Evolutionary conservation across 2,797 vertebrate genomes (phyloP), one percentile per base, ranked within the genome.

Genomic region (Knipowitschia caucasica): DNA sequence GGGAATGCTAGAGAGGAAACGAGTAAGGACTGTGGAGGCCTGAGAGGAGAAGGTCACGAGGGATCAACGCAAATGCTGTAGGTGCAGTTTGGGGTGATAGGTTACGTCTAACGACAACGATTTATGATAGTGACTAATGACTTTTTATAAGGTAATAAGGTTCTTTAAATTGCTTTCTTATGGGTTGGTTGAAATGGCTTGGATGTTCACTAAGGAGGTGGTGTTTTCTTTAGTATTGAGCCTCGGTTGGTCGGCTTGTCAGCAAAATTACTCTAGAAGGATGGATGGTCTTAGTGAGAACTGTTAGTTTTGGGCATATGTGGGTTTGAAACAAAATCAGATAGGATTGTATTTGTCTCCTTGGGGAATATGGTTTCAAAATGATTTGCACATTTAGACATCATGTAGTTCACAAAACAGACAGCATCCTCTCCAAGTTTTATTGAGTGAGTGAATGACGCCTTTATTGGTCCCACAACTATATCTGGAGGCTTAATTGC

Each of bases 1-100:
- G 6, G 72, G 68, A 70, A 76, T 75, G 59, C 56, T 38, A 58
- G 61, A 53, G 30, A 35, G 53, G n/a, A 34, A 34, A 14, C 26
- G 24, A 21, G 31, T 8, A 10, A 27, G 23, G 33, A 30, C 26
- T n/a, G 21, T 27, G 30, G 33, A 26, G 38, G 14, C 44, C 18
- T 10, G 1, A 3, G 45, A 11, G 7, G 15, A 47, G 49, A 26
- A 40, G 43, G 26, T 77, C 57, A 60, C 35, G 50, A 25, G 14
- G 66, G 59, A 67, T 73, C 4, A 55, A 23, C 47, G 43, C 15
- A 77, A 64, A 67, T 5, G 42, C 9, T 34, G 30, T 42, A 17
- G 43, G 21, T 50, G 20, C n/a, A 4, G 29, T 21, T 29, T n/a
- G 53, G 61, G 71, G 21, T 73, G 51, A 78, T 60, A 65, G 50